These are phyloP conservation scores for Schizothorax lantsangensis DNA, from an alignment of 2,797 vertebrate genomes.

Conservation along the genomic window DNA sequence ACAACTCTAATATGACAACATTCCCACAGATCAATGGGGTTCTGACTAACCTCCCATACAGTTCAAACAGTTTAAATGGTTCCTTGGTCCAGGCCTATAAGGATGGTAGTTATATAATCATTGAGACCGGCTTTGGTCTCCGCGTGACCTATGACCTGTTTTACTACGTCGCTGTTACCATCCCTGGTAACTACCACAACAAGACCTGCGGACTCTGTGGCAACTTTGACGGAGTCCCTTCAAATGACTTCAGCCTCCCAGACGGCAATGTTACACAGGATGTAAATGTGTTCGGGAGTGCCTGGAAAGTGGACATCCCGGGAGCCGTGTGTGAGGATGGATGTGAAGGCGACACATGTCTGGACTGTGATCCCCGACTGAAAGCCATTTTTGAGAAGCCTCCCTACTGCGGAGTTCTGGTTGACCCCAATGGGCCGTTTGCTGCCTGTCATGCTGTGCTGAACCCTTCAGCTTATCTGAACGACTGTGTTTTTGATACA, in stretches of 20 bases:
- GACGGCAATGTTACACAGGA: constrained; percentile 64
- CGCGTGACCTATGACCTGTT: constrained; percentile 73
- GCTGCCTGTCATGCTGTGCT: constrained; percentile 67
- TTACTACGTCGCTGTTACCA: constrained; percentile 71
- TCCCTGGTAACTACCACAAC: constrained; percentile 72
- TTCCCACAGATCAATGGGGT: constrained; percentile 74
- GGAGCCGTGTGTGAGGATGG: constrained; percentile 68
- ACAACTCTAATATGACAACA: background rate
- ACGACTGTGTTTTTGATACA: constrained; percentile 74
- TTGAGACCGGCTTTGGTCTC: constrained; percentile 75
- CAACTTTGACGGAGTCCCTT: constrained; percentile 72
- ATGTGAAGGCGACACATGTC: constrained; percentile 67
- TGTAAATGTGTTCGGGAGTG: constrained; percentile 68
- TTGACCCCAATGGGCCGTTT: constrained; percentile 72
- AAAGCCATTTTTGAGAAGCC: constrained; percentile 67
- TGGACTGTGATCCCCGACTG: constrained; percentile 62
- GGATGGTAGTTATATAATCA: constrained; percentile 65
- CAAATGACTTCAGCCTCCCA: constrained; percentile 76
- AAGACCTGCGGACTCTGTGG: constrained; percentile 79
- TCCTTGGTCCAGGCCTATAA: constrained; percentile 67
- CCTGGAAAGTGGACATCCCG: constrained; percentile 71
- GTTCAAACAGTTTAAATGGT: constrained; percentile 68
- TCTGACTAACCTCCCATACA: constrained; percentile 71
- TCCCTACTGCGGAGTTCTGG: constrained; percentile 73
- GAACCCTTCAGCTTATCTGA: constrained; percentile 72